Evolutionary conservation across 2,888 invertebrate genomes (phyloP), one percentile per base, ranked within the genome.

Genomic region (Antheraea assamensis): DNA sequence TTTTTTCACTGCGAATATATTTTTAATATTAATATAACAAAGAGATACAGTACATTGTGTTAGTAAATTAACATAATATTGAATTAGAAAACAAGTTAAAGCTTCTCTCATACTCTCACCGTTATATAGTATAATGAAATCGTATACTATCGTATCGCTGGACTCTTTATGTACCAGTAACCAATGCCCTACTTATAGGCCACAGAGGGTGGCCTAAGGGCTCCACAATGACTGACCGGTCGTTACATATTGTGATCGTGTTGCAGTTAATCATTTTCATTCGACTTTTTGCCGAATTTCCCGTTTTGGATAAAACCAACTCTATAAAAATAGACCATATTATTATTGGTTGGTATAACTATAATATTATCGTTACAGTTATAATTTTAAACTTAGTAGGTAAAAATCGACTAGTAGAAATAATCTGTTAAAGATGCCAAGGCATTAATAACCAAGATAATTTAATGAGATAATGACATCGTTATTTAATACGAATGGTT

Each of bases 131-230:
- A 30, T 64, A 17, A 17, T 17, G 3, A 15, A 30, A 30, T 64
- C 17, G 17, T 15, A 64, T 30, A n/a, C 24, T 64, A 64, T 64
- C 30, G 30, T 30, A 64, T 58, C 58, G 70, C 24, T 42, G 27
- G 21, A 70, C 27, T 58, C 68, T 73, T 31, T 49, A 21, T 72
- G 70, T 73, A 70, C 70, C 3, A 73, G 42, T 78, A 77, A 78
- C 79, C 74, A 77, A 79, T 81, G 83, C 76, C 81, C 83, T 83
- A 84, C 79, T 84, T 81, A 81, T 76, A 77, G 76, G 73, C 76
- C 76, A 76, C 74, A 74, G 76, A 74, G 68, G 68, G 68, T 24
- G 52, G 72, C 76, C 79, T 76, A 75, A 84, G 82, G 76, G 81
- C 47, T 58, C 47, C 35, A 58, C 70, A 42, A 21, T 49, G 55